These are phyloP conservation scores for Centruroides vittatus DNA, from an alignment of 1,140 invertebrate species.

Conservation along the genomic window DNA sequence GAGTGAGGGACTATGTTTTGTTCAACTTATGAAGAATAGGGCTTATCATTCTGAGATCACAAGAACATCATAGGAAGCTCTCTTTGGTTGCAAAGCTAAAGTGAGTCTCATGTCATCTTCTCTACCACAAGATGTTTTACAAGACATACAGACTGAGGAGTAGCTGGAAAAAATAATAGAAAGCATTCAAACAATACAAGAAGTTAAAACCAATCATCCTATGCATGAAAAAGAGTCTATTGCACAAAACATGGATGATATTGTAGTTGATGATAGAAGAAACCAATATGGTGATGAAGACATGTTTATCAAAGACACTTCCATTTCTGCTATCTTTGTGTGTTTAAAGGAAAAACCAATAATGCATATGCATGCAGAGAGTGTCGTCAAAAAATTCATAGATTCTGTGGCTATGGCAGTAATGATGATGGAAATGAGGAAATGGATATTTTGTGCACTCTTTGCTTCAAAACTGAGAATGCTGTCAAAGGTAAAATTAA, in stretches of 20 bases:
- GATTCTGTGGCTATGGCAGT: background rate
- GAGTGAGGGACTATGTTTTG: slow-evolving; percentile 1
- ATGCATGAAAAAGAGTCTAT: background rate
- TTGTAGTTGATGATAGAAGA: background rate
- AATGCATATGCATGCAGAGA: background rate
- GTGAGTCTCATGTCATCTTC: background rate
- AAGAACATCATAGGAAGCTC: slow-evolving; percentile 1
- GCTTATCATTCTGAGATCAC: slow-evolving; percentile 7
- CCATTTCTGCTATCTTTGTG: background rate
- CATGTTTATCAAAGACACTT: background rate
- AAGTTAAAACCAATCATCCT: background rate
- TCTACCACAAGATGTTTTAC: slow-evolving; percentile 1
- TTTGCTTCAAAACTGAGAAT: slow-evolving; percentile 5
- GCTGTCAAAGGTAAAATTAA: background rate
- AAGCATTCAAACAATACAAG: background rate
- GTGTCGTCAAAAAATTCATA: background rate
- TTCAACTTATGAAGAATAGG: slow-evolving; percentile 6
- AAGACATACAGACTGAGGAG: background rate
- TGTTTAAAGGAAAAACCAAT: slow-evolving; percentile 3
- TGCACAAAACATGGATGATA: background rate
- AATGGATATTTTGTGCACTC: slow-evolving; percentile 2
- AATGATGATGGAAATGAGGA: background rate
- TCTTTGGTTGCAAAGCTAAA: background rate
- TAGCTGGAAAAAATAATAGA: background rate
- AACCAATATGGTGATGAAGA: slow-evolving; percentile 3